Percentiles rank a stretch among this genome's conserved stretches.
These are phyloP conservation scores for Baccha elongata DNA, from an alignment of 2,888 invertebrate genomes.

Conservation along the genomic window DNA sequence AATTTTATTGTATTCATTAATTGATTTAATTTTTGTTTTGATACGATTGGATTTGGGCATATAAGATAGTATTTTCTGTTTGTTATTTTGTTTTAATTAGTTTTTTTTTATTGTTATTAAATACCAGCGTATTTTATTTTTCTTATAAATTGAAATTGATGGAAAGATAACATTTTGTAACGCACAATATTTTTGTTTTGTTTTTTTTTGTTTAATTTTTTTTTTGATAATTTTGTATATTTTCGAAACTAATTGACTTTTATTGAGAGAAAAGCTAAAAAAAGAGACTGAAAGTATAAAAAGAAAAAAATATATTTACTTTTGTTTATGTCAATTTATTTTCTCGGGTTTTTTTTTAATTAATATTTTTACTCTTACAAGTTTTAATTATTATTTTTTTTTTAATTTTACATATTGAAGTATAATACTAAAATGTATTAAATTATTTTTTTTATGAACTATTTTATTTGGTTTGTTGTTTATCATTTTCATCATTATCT, in stretches of 20 bases:
- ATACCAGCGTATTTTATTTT: conserved; percentile 57
- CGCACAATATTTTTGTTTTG: conserved; percentile 16
- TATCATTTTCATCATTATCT: conserved; percentile 71
- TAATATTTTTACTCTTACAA: conserved; percentile 37
- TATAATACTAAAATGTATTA: conserved; percentile 73
- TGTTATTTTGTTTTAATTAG: conserved; percentile 5
- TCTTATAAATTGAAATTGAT: conserved; percentile 61
- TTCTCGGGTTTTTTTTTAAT: conserved; percentile 40
- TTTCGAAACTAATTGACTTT: conserved; percentile 78
- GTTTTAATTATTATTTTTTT: too few species aligned
- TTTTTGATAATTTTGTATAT: conserved; percentile 58
- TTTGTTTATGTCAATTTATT: conserved; percentile 42
- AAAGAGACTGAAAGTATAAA: conserved; percentile 45
- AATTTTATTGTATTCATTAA: conserved; percentile 67
- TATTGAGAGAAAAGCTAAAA: conserved; percentile 78
- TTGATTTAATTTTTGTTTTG: conserved; percentile 64
- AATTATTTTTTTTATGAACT: conserved; percentile 66
- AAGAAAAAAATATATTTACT: conserved; percentile 25
- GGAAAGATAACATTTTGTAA: conserved; percentile 52
- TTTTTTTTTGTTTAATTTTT: conserved; percentile 20
- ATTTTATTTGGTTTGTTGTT: conserved; percentile 37
- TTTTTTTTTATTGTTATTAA: conserved; percentile 32
- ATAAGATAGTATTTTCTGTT: conserved; percentile 60
- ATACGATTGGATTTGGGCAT: conserved; percentile 66
- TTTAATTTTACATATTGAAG: conserved; percentile 50